Percentiles rank a stretch among this genome's conserved stretches.
These are phyloP conservation scores for Solen grandis DNA, from an alignment of 1,140 invertebrate genomes.

Conservation along the genomic window DNA sequence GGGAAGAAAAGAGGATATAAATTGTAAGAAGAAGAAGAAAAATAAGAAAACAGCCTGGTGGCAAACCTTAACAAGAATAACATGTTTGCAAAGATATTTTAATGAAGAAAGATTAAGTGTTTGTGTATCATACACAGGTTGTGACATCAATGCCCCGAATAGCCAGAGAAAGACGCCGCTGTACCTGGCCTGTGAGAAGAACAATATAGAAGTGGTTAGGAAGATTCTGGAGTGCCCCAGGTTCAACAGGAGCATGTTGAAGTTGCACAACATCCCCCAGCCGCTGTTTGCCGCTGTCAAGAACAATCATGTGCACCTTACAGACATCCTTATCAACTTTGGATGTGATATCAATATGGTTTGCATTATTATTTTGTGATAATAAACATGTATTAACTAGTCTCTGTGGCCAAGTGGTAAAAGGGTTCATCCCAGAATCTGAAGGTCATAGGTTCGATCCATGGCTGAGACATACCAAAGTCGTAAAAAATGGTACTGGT, in stretches of 20 bases:
- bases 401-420: too few relatives aligned
- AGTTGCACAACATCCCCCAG: conserved; percentile 65
- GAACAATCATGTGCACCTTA: conserved; percentile 66
- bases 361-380: neutral
- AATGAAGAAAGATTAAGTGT: too few relatives aligned
- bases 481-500: too few relatives aligned
- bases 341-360: conserved; percentile 78
- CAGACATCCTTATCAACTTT: conserved; percentile 69
- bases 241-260: conserved; percentile 56
- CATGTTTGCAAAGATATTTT: too few relatives aligned
- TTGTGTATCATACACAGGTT: too few relatives aligned
- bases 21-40: too few relatives aligned
- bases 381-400: neutral
- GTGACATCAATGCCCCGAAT: conserved; percentile 72
- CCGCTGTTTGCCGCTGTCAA: conserved; percentile 75
- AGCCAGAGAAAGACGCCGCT: conserved; percentile 68
- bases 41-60: too few relatives aligned
- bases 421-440: too few relatives aligned
- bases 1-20: too few relatives aligned
- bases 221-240: conserved; percentile 64
- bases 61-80: too few relatives aligned
- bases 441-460: too few relatives aligned
- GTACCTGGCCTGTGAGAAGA: conserved; percentile 75
- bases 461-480: too few relatives aligned
- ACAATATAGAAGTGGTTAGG: conserved; percentile 68